These are phyloP conservation scores for Catagonus wagneri DNA, from an alignment of 2,113 vertebrate species.

Conservation along the genomic window DNA sequence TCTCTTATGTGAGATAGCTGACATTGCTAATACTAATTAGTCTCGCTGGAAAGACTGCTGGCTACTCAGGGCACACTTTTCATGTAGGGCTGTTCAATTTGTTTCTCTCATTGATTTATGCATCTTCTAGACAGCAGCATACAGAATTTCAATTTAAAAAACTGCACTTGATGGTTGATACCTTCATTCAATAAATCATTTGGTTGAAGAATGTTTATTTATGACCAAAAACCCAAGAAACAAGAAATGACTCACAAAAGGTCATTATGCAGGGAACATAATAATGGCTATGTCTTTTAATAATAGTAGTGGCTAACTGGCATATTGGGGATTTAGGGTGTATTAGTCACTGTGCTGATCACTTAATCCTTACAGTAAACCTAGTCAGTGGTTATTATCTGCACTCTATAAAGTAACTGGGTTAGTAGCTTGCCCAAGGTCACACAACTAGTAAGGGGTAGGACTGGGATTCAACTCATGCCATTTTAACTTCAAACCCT, in stretches of 20 bases:
- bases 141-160: not conserved
- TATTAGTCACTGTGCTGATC: slow-evolving; percentile 59
- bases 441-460: not conserved
- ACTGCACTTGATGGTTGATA: not conserved
- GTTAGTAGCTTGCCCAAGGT: slow-evolving; percentile 66
- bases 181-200: not conserved
- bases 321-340: slow-evolving; percentile 7
- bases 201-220: not conserved
- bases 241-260: not conserved
- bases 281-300: not conserved
- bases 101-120: not conserved
- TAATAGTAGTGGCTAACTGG: not conserved
- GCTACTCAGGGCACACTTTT: not conserved
- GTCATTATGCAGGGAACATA: not conserved
- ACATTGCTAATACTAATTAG: not conserved
- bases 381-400: slow-evolving; percentile 23
- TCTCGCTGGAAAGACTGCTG: not conserved
- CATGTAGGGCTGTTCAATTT: not conserved
- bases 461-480: not conserved
- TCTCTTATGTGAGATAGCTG: not conserved
- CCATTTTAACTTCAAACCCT: not conserved
- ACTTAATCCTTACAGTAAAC: slow-evolving; percentile 57
- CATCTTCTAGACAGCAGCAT: not conserved
- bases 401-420: slow-evolving; percentile 42
- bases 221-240: not conserved